Evolutionary conservation across 2,888 invertebrate genomes (phyloP).

Genomic region (Lasioglossum marginatum): DNA sequence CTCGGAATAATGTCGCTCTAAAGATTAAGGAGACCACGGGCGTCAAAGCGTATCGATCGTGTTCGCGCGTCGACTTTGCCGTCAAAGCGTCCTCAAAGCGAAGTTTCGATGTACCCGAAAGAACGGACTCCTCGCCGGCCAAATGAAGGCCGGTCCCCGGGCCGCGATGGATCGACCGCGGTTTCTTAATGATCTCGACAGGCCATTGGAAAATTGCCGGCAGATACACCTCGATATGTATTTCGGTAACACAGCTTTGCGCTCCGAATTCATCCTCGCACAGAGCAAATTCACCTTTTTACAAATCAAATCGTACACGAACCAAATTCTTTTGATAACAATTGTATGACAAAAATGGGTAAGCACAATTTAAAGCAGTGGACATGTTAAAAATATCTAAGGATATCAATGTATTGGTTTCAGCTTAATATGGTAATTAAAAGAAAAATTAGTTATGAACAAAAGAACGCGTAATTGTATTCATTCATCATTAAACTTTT

Average conservation of each 20-base stretch:
- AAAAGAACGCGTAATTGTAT: no score
- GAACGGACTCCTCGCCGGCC: constrained; percentile 16
- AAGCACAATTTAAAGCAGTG: no score
- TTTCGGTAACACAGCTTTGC: neutral
- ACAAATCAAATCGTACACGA: no score
- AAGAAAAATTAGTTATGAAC: no score
- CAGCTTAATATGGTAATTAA: no score
- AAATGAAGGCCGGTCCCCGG: neutral
- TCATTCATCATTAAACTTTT: no score
- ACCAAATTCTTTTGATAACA: no score
- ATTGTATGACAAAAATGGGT: no score
- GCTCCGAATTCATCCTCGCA: no score
- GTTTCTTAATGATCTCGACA: neutral
- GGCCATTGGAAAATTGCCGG: neutral
- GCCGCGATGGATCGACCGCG: neutral
- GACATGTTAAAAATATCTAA: no score
- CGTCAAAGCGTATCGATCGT: constrained; percentile 45
- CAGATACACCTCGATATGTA: neutral
- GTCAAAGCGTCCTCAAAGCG: constrained; percentile 7
- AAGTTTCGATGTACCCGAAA: constrained; percentile 23
- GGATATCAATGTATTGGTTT: no score
- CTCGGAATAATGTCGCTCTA: constrained; percentile 29
- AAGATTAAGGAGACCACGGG: constrained; percentile 43
- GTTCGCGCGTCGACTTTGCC: constrained; percentile 19
- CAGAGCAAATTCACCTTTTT: no score